Base-by-base conservation (phyloP, 2,888 invertebrate species). In the Helicoverpa assulta region DNA sequence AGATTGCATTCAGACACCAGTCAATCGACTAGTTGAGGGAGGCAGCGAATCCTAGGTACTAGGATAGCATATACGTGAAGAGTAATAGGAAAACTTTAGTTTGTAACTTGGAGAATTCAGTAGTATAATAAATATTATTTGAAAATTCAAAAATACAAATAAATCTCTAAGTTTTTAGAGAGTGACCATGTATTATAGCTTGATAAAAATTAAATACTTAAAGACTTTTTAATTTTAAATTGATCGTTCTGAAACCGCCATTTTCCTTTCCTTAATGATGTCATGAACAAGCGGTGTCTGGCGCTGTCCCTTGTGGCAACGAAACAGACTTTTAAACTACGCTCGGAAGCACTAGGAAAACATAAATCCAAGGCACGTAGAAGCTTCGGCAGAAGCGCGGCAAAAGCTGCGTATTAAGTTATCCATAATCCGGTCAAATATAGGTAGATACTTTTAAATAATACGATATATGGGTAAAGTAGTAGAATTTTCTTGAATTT, bases 311-410 rank as follows among this genome's bases (percentile, higher is more conserved):
- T 16, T 21, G 10, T 57, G 10, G 43, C 10, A 5, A 26, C 12
- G 16, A n/a, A 62, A 29, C 55, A 14, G 55, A 70, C n/a, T 37
- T 71, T 71, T 33, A 70, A 52, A 53, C 26, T 64, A 19, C 2
- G 26, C 33, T 53, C 52, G 51, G 43, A 53, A 33, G n/a, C 19
- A 57, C 63, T 64, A 57, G 37, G 21, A 29, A 8, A 40, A n/a
- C 55, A 68, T 53, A 21, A 55, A 16, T 7, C n/a, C 0, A 18
- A 21, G 1, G 6, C 0, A 5, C 8, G 7, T 37, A 33, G 33
- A 12, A 18, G 47, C 18, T 60, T 6, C n/a, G 60, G 33, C n/a
- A 7, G n/a, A 47, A 47, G 47, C 47, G 47, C 47, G 47, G 47
- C 6, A 37, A 69, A 37, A 69, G n/a, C 16, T 29, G 18, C 19